These are phyloP conservation scores for Siniperca scherzeri DNA, from an alignment of 2,797 vertebrate genomes.

Conservation along the genomic window DNA sequence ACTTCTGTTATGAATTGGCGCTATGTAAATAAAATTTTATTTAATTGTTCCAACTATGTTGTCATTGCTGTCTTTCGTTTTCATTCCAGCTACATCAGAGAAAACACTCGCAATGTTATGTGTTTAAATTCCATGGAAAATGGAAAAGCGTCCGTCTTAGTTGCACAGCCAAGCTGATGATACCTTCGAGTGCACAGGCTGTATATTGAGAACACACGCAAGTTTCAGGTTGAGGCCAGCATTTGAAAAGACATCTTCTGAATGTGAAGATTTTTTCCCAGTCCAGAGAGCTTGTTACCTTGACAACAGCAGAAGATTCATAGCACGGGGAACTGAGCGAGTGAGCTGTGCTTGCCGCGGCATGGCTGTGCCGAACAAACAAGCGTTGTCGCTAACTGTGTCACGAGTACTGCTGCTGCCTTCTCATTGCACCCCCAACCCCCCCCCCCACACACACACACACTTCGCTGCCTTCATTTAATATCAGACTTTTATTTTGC, in stretches of 20 bases:
- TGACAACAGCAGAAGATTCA: constrained; percentile 86
- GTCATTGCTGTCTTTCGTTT: background rate
- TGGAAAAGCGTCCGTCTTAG: constrained; percentile 8
- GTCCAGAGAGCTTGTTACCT: constrained; percentile 85
- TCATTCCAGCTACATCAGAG: constrained; percentile 7
- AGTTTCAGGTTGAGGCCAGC: constrained; percentile 67
- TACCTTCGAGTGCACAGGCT: constrained; percentile 32
- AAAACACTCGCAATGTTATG: background rate
- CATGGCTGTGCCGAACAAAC: constrained; percentile 81
- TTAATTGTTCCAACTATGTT: background rate
- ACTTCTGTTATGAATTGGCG: too few relatives aligned
- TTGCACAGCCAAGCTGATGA: constrained; percentile 21
- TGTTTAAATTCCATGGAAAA: constrained; percentile 18
- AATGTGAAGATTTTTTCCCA: constrained; percentile 71
- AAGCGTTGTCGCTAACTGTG: constrained; percentile 81
- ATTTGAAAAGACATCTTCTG: constrained; percentile 78
- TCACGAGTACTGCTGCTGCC: constrained; percentile 77
- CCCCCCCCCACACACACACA: background rate
- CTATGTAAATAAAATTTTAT: too few relatives aligned
- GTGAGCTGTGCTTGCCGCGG: constrained; percentile 67
- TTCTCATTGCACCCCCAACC: constrained; percentile 63
- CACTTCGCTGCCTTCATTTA: constrained; percentile 59
- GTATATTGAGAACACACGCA: constrained; percentile 57
- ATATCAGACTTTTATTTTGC: constrained; percentile 66
- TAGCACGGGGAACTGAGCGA: constrained; percentile 71